Conservation (phyloP, 1,140 invertebrate species). For the Ceratina calcarata region DNA sequence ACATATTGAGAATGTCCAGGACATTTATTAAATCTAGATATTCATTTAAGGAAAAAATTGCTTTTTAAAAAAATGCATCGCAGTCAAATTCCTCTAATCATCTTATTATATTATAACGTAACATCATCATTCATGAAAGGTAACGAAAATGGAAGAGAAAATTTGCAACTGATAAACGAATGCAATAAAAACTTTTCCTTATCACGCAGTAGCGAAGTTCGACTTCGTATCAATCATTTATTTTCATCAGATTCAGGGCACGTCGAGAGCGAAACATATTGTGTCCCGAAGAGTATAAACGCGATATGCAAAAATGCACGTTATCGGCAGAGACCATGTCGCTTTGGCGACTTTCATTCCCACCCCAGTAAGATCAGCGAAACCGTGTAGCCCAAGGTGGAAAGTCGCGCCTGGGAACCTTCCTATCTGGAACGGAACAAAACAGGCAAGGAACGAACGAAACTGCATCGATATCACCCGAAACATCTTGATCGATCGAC, state of each 20-base stretch:
- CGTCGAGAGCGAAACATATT: conserved; percentile 6
- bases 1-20: too few species aligned
- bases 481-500: conserved; percentile 16
- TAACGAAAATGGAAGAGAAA: too few species aligned
- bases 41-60: too few species aligned
- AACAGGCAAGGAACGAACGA: neutral
- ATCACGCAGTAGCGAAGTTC: neutral
- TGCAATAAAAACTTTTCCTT: neutral
- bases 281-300: neutral
- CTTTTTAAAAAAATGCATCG: too few species aligned
- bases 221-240: conserved; percentile 19
- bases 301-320: conserved; percentile 13
- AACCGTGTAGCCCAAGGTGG: neutral
- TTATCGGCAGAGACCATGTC: neutral
- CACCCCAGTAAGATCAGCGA: neutral
- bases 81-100: too few species aligned
- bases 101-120: too few species aligned
- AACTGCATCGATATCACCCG: neutral
- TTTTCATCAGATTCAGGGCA: conserved; percentile 23
- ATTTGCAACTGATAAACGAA: neutral
- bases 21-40: too few species aligned
- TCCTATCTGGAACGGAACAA: conserved; percentile 12
- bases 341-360: conserved; percentile 8
- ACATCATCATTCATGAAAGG: neutral
- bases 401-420: neutral